Evolutionary conservation across 2,888 invertebrate genomes (phyloP), one percentile per base, ranked within the genome.

Genomic region (Andrena dorsata): DNA sequence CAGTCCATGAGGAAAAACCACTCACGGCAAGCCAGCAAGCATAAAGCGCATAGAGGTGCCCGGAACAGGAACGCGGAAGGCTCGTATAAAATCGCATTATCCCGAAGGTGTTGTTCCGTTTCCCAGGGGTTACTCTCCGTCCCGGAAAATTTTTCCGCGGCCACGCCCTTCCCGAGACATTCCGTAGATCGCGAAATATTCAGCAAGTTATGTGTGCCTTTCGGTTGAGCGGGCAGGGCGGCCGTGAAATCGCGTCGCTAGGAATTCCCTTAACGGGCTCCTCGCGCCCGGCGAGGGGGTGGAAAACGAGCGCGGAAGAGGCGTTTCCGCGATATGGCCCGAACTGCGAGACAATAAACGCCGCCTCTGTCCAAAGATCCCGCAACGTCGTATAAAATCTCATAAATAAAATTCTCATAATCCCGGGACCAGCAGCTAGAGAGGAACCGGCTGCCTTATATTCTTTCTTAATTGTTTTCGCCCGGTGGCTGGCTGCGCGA

Each of bases 401-500:
- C 90, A 86, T 90, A 90, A 91, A 92, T 91, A 91, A 92, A 91
- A 91, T 90, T 89, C 89, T 83, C 88, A 86, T 90, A 89, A 80
- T 80, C 79, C 47, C 10, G 4, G 58, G 16, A 32, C 30, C n/a
- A 26, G 58, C 51, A 30, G 30, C 60, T n/a, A 20, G 58, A 63
- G 77, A 30, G 56, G 32, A 47, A 28, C 49, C 5, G 6, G 68
- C 41, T 49, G 65, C 66, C 63, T 72, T 71, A 53, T 76, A 60
- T 76, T 88, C 88, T 86, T 88, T 85, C 86, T 89, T 90, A 90
- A 90, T 90, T 91, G 86, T 87, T 90, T 90, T 86, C 78, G 78
- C 20, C 78, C 68, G 72, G 77, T 75, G 66, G 80, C 72, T 58
- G 66, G 60, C 41, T 61, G n/a, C n/a, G 60, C 26, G 80, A 63